Conservation (phyloP, 2,888 invertebrate species). For the Erebia palarica region DNA sequence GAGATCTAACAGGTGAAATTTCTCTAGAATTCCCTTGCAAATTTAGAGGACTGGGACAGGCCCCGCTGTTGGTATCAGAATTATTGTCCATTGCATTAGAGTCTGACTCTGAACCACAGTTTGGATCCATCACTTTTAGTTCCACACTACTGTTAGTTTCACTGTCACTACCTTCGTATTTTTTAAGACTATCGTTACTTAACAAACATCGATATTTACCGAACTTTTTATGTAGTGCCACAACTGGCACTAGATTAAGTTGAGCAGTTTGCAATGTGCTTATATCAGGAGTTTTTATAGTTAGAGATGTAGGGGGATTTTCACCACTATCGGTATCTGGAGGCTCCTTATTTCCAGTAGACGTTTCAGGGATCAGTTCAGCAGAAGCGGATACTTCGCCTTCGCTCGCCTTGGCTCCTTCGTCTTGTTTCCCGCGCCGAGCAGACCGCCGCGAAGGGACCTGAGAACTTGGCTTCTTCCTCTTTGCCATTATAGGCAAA, state of each 20-base stretch:
- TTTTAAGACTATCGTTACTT: constrained; percentile 64
- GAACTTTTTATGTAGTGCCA: constrained; percentile 80
- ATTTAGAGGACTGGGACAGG: constrained; percentile 58
- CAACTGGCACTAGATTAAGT: constrained; percentile 49
- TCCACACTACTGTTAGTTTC: constrained; percentile 77
- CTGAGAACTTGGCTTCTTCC: constrained; percentile 67
- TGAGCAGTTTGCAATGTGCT: constrained; percentile 51
- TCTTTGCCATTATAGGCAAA: constrained; percentile 70
- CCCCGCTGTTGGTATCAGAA: constrained; percentile 63
- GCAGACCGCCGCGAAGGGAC: constrained; percentile 62
- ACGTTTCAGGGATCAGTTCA: constrained; percentile 43
- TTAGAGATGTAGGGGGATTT: constrained; percentile 22
- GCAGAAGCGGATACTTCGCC: constrained; percentile 57
- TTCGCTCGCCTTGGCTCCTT: constrained; percentile 47
- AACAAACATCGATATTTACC: constrained; percentile 81
- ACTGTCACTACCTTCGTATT: constrained; percentile 77
- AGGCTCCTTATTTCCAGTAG: constrained; percentile 36
- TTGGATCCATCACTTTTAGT: constrained; percentile 69
- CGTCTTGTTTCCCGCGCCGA: constrained; percentile 67
- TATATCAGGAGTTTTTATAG: constrained; percentile 43
- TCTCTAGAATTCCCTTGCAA: constrained; percentile 54
- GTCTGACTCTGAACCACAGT: constrained; percentile 77
- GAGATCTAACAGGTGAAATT: constrained; percentile 53
- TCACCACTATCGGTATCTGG: constrained; percentile 9
- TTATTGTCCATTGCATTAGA: constrained; percentile 69